Evolutionary conservation across 2,113 vertebrate species (phyloP), one percentile per base, ranked within the genome.

Genomic region (Xyrauchen texanus): DNA sequence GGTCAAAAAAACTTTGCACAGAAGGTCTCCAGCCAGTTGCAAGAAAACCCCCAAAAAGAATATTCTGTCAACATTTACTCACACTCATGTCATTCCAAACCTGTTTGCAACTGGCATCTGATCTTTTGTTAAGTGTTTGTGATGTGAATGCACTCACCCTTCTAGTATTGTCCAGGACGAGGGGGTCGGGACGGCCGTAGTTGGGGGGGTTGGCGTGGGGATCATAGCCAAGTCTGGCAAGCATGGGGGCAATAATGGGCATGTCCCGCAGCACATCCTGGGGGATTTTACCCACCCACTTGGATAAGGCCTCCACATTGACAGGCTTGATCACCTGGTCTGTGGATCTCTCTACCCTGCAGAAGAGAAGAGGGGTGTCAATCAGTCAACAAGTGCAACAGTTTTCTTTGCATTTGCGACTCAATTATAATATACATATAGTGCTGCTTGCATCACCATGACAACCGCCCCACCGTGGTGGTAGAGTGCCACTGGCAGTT

Each of bases 271-370:
- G 89, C 21, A 99, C 96, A 13, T 99, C 97, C 0, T 91, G 79
- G 0, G 97, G 96, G 68, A 99, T 98, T 88, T 98, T 98, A 67
- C 97, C 97, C 46, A 99, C 97, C 97, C 97, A 99, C 86, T 98
- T 99, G 4, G 97, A 97, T 70, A 99, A 91, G 0, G 97, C 97
- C 82, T 96, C 97, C 87, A 98, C 91, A 0, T 99, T 98, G 82
- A 99, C 96, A 0, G 97, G 97, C 81, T 99, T 98, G 91, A 99
- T 96, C 71, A 99, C 97, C 84, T 99, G 97, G 85, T 99, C 97
- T 68, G 97, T 99, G 44, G 97, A 98, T 83, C 97, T 88, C 90
- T 99, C 97, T 86, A 99, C 97, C 87, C 97, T 99, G 85, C 7
- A 58, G 79, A 72, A 64, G 15, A 72, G 46, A 61, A 34, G 21